A percentile compares a stretch with the other conserved stretches of the same genome.
Conservation (phyloP, 1,140 invertebrate species). For the Drosophila kanapiae region DNA sequence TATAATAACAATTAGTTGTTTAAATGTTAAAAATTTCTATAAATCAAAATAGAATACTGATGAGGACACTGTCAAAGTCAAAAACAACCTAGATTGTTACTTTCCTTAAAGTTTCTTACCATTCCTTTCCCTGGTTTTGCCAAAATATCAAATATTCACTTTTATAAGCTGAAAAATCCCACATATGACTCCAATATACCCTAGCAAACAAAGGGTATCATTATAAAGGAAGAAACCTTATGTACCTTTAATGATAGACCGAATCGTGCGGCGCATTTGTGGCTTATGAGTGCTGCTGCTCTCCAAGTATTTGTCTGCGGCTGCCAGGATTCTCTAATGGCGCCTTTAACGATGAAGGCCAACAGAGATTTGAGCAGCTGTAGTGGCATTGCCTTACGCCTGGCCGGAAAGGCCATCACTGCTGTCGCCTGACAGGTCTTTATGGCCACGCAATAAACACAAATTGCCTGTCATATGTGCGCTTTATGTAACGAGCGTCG, state of each 20-base stretch:
- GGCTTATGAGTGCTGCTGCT: constrained; percentile 5
- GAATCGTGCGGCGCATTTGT: constrained; percentile 52
- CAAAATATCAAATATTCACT: no score
- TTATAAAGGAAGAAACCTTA: constrained; percentile 31
- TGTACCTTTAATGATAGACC: constrained; percentile 66
- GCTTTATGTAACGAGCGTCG: constrained; percentile 70
- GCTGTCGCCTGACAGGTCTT: constrained; percentile 56
- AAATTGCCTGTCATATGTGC: constrained; percentile 80
- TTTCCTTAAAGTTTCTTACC: no score
- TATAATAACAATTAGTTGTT: no score
- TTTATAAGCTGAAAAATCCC: no score
- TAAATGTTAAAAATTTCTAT: no score
- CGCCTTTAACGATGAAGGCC: constrained; percentile 35
- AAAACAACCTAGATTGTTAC: no score
- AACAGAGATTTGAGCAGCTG: constrained; percentile 20
- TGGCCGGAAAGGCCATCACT: neutral
- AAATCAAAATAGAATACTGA: no score
- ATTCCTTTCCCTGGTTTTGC: no score
- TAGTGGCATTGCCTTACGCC: neutral
- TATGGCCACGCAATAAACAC: constrained; percentile 78
- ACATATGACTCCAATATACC: neutral
- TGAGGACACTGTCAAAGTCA: no score
- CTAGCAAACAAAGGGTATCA: neutral
- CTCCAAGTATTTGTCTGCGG: neutral
- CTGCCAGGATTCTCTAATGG: constrained; percentile 35